Conservation (phyloP, 2,797 vertebrate species). For the Morelia viridis region DNA sequence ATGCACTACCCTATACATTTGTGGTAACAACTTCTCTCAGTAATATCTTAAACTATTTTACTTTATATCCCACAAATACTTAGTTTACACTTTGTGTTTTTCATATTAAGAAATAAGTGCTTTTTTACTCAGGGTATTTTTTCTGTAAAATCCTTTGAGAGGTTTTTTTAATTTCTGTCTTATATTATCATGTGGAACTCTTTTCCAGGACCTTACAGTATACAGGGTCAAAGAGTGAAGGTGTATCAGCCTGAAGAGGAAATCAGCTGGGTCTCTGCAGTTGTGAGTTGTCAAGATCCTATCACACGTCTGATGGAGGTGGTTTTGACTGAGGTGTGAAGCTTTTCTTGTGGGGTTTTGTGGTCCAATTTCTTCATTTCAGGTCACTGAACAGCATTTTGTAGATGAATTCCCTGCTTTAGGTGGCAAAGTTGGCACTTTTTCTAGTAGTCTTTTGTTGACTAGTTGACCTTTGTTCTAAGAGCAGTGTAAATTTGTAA, state of each 20-base stretch:
- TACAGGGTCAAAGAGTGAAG: conserved; percentile 92
- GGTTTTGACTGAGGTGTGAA: conserved; percentile 86
- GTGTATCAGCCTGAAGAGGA: conserved; percentile 96
- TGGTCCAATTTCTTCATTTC: neutral
- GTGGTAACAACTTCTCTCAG: neutral
- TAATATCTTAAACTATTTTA: neutral
- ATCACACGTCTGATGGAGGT: conserved; percentile 95
- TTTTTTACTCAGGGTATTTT: conserved; percentile 19
- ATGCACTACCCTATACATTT: neutral
- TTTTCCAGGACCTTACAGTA: conserved; percentile 87
- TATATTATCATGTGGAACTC: conserved; percentile 48
- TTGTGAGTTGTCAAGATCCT: conserved; percentile 92
- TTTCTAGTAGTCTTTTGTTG: neutral
- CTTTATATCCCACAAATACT: neutral
- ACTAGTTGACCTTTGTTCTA: neutral
- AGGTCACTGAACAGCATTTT: neutral
- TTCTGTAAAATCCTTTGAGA: conserved; percentile 20
- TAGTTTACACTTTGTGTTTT: neutral
- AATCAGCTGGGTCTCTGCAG: conserved; percentile 86
- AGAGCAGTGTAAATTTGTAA: neutral
- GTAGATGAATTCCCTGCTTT: neutral
- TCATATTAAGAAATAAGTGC: neutral
- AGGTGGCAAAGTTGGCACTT: neutral
- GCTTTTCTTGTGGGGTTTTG: neutral
- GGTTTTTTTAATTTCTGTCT: conserved; percentile 21